Base-by-base conservation (phyloP, 2,113 vertebrate species). In the Cathartes aura region DNA sequence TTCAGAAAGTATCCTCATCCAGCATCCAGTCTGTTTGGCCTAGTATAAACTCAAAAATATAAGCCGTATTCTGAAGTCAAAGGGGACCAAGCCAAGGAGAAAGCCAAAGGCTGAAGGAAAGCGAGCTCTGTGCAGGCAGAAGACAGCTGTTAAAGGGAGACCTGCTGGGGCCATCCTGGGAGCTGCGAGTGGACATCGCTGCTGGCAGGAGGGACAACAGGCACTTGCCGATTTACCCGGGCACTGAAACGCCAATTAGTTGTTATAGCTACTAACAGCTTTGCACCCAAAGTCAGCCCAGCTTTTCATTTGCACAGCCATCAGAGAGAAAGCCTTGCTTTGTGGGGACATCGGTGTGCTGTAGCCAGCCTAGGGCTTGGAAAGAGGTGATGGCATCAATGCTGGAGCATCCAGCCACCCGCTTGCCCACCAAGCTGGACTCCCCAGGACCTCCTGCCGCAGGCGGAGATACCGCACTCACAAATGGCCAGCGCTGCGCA, bases 151-250 rank as follows among this genome's bases (percentile, higher is more conserved):
- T 76, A 55, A n/a, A 36, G 20, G 52, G 21, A 64, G 29, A 74
- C 15, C 29, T 64, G 18, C 60, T 60, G 80, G 3, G 30, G 16
- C 30, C 22, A 27, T 55, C 16, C 45, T 11, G 17, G 70, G 43
- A 72, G 36, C 42, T 72, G 36, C 0, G 4, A 87, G 62, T 29
- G 66, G 40, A n/a, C 0, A 1, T 20, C 0, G 2, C 60, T 60
- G n/a, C 55, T 43, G 71, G 38, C 38, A 36, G 53, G 23, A 73
- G n/a, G 27, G 43, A 59, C 50, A 50, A 62, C 6, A 20, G 16
- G 17, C 34, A 47, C n/a, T 38, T 42, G 34, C 8, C 19, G 30
- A 59, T 73, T 70, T 73, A 63, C 12, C 8, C n/a, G 36, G 58
- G 50, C n/a, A 40, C 43, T 64, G 66, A 82, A 79, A 50, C 11